Percentiles rank a stretch among this genome's conserved stretches.
These are phyloP conservation scores for Lagopus leucura DNA, from an alignment of 2,113 vertebrate species.

Conservation along the genomic window DNA sequence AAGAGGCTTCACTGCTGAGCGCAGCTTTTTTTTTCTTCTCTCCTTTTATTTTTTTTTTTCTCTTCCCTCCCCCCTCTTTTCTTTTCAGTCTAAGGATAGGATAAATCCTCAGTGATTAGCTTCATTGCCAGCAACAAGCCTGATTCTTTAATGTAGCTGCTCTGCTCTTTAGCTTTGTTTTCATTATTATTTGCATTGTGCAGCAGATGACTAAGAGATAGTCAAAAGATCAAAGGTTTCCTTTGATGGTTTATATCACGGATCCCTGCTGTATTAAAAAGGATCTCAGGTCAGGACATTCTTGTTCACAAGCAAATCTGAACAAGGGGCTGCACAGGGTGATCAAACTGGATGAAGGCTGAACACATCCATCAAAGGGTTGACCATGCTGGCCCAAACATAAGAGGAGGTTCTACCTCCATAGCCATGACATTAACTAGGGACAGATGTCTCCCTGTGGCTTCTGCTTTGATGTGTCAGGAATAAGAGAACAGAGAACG, in stretches of 20 bases:
- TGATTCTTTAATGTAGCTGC: constrained; percentile 68
- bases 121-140: constrained; percentile 46
- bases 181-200: constrained; percentile 71
- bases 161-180: constrained; percentile 56
- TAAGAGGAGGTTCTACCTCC: constrained; percentile 67
- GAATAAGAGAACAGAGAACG: constrained; percentile 29
- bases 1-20: not conserved
- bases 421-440: constrained; percentile 62
- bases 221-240: constrained; percentile 77
- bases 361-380: constrained; percentile 68
- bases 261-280: constrained; percentile 74
- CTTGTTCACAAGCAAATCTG: constrained; percentile 72
- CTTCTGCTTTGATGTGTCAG: constrained; percentile 64
- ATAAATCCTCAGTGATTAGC: constrained; percentile 64
- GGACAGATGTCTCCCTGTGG: constrained; percentile 65
- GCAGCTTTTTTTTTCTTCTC: not conserved
- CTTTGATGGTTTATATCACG: constrained; percentile 74
- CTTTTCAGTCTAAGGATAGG: constrained; percentile 21
- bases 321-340: constrained; percentile 69
- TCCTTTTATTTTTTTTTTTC: not conserved
- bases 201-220: constrained; percentile 66
- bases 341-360: constrained; percentile 73
- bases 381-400: constrained; percentile 53
- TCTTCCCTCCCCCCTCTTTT: not conserved
- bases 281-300: constrained; percentile 72